Evolutionary conservation across 2,113 vertebrate genomes (phyloP), one percentile per base, ranked within the genome.

Genomic region (Anser cygnoides): DNA sequence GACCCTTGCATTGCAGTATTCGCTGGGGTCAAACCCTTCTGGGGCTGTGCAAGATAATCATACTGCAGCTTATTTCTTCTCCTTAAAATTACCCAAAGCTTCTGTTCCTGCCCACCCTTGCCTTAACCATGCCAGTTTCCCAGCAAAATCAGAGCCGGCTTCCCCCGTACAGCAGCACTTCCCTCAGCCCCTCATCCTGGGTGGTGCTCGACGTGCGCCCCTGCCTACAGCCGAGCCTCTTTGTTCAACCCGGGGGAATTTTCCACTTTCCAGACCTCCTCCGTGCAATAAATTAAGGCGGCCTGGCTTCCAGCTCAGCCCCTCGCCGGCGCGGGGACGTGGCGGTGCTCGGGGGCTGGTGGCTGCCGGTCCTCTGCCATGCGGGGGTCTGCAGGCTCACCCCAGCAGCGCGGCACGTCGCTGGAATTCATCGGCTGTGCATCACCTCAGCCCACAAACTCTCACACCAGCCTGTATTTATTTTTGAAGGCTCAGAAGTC

Each of bases 231-330:
- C 83, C 43, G 63, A 90, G 59, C 50, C 44, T 86, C 91, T 92
- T 90, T 90, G 55, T 95, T 89, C 84, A 86, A 35, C 55, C 63
- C 80, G 65, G 87, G 50, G 76, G 74, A 87, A 91, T 91, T 89
- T 95, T 91, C 89, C 87, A 58, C 87, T 93, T 91, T 65, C 74
- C 74, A 95, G 90, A 89, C 78, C 87, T 87, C 62, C 77, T 94
- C 61, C 17, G 4, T 61, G 84, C 58, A 59, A 79, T 57, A 79
- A 96, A 91, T 94, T 39, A 79, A 87, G 62, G 63, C 82, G 79
- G 5, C 61, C 66, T 91, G 95, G 11, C 39, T 87, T 75, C 84
- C 66, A 37, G 81, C 61, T 63, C 86, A 61, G 54, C 43, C 17
- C 39, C 43, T 72, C 0, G 2, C 3, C 63, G 57, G 31, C 1